Base-by-base conservation (phyloP, 2,888 invertebrate species). In the Atethmia centrago region DNA sequence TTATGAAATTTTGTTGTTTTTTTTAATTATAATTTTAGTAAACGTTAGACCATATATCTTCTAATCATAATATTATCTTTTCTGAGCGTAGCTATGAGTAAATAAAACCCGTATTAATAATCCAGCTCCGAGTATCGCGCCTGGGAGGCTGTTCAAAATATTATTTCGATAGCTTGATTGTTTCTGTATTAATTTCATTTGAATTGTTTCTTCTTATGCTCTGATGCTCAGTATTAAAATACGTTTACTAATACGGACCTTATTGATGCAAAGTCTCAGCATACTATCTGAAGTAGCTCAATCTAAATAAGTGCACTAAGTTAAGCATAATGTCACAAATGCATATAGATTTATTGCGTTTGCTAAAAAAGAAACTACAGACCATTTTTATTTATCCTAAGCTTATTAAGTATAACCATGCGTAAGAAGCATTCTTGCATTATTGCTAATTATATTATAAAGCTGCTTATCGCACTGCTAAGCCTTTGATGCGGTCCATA, bases 401-500 rank as follows among this genome's bases (percentile, higher is more conserved):
- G 77, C 47, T 9, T 40, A 55, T 42, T 55, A 53, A 47, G 42
- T 51, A 45, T 59, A 49, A 25, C 25, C n/a, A 71, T 25, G 40
- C 31, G 12, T 31, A 28, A 28, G 16, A 25, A 65, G 16, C 31
- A 65, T 45, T 56, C 14, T 14, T 40, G 28, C 28, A 51, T 58
- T 47, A 77, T 40, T 64, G 19, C 31, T 49, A 40, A 71, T 53
- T 31, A 49, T 65, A n/a, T 36, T 49, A 31, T 47, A 40, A 66
- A 71, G 66, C 36, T 66, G 42, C 12, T 51, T 58, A 25, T 36
- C 28, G 61, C 14, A 58, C n/a, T 70, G 51, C 45, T 61, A 58
- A 79, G 71, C 70, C n/a, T 56, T 61, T 62, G 53, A 70, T 67
- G 68, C 76, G 40, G 16, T 55, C 61, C 55, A 59, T 36, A 59